Base-by-base conservation (phyloP, 2,888 invertebrate species). In the Mesorhabditis belari region DNA sequence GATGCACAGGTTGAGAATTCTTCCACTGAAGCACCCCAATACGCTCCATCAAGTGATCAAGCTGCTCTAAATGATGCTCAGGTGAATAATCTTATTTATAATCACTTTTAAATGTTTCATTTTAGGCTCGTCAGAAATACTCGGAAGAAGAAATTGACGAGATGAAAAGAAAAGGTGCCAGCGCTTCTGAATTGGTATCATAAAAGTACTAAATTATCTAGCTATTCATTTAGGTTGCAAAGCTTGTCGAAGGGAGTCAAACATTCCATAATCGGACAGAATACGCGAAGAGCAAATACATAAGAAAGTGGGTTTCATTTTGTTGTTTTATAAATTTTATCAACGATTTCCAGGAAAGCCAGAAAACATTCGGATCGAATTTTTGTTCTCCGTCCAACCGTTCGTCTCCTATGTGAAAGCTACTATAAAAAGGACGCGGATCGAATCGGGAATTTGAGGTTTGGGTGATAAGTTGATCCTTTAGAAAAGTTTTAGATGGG, bases 281-380 rank as follows among this genome's bases (percentile, higher is more conserved):
- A 5, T 73, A 63, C 60, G 69, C 76, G 6, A 72, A 78, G 61
- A 69, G 67, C 59, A 77, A 77, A 52, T 72, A 72, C 52, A 71
- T 71, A 50, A 61, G 62, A 24, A 59, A 9, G 51, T 50, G 21
- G 21, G 17, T 50, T 2, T 17, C n/a, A 9, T 35, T 27, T 19
- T 35, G 12, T 35, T 35, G 12, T n/a, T 9, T 35, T n/a, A 23
- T n/a, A n/a, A n/a, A n/a, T n/a, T n/a, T n/a, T n/a, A 26, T 57
- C 29, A 49, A 96, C 95, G 82, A 85, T 95, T 51, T 89, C 82
- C 61, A 95, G 95, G 81, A 98, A 98, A 82, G 90, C 91, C 77
- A 89, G 89, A 75, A 95, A 95, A 83, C 95, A 93, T 83, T 89
- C 88, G 80, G 90, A 90, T 77, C 89, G 65, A 49, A 65, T 69